Evolutionary conservation across 2,888 invertebrate species (phyloP), one percentile per base, ranked within the genome.

Genomic region (Nesidiocoris tenuis): DNA sequence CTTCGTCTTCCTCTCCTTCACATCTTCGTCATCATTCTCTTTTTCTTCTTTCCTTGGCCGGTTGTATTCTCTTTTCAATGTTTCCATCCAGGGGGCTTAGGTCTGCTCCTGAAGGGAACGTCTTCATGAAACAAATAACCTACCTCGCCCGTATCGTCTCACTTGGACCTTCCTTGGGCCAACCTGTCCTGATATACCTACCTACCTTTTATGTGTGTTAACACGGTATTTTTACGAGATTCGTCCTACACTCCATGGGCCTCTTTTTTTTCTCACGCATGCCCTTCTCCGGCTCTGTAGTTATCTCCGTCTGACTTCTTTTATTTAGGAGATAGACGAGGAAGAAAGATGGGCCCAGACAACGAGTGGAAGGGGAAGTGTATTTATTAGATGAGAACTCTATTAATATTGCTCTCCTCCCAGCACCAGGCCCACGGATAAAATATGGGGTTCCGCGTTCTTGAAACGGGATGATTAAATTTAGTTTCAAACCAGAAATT

Each of bases 401-500:
- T 70, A 70, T 70, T 70, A 70, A 70, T 70, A 70, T 70, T 70
- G 70, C 59, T 39, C 39, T 39, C 39, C 39, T 3, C 39, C 39
- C 39, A 39, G 39, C 39, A 12, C 5, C 59, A 24, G 70, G 24
- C 57, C 24, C 23, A 22, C 23, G 59, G 57, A 70, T 70, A 59
- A 70, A 59, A 57, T 70, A 70, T 70, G 70, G 24, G 59, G 24
- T n/a, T 57, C 70, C 59, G 57, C 59, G 70, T 59, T 22, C 70
- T 70, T 22, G 70, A 70, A 59, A 59, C 70, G 57, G 70, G 70
- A 70, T 70, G 70, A 70, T 70, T 70, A 70, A 70, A 70, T 70
- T 70, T 70, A 70, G 70, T 70, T 70, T 70, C 70, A 23, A 59
- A 70, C 70, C 70, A 70, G 70, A 70, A 70, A 70, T 70, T 70